Conservation (phyloP, 1,140 invertebrate species). For the Drosophila sproati region DNA sequence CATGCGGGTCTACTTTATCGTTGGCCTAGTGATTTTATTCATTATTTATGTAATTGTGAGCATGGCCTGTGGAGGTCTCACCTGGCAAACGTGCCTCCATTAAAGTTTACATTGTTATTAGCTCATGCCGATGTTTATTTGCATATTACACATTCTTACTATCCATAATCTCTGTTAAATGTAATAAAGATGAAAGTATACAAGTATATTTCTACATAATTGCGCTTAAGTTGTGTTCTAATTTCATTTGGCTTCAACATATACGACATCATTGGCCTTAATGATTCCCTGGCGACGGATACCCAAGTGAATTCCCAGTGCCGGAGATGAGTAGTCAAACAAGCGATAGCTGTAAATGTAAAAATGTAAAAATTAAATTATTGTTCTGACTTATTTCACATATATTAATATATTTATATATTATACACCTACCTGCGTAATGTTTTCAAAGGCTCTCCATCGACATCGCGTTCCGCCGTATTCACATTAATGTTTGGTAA, state of each 20-base stretch:
- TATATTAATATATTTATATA: background rate
- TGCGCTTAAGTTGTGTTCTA: background rate
- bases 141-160: slow-evolving; percentile 62
- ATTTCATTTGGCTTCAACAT: slow-evolving; percentile 62
- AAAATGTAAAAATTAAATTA: background rate
- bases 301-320: slow-evolving; percentile 79
- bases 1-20: slow-evolving; percentile 94
- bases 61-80: slow-evolving; percentile 93
- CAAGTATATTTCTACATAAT: slow-evolving; percentile 41
- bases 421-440: slow-evolving; percentile 72
- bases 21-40: slow-evolving; percentile 89
- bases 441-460: slow-evolving; percentile 86
- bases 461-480: slow-evolving; percentile 85
- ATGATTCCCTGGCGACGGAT: slow-evolving; percentile 62
- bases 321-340: slow-evolving; percentile 65
- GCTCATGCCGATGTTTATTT: slow-evolving; percentile 47
- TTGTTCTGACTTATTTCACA: no score
- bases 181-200: slow-evolving; percentile 69
- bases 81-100: slow-evolving; percentile 90
- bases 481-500: slow-evolving; percentile 87
- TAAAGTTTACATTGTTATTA: slow-evolving; percentile 38
- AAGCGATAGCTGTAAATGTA: slow-evolving; percentile 66
- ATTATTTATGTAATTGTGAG: slow-evolving; percentile 94
- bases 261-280: slow-evolving; percentile 72
- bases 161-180: slow-evolving; percentile 72